Percentiles rank a stretch among this genome's conserved stretches.
phyloP scores from a whole-genome alignment of 1,140 invertebrate species.

The Drosophila pseudoananassae region DNA sequence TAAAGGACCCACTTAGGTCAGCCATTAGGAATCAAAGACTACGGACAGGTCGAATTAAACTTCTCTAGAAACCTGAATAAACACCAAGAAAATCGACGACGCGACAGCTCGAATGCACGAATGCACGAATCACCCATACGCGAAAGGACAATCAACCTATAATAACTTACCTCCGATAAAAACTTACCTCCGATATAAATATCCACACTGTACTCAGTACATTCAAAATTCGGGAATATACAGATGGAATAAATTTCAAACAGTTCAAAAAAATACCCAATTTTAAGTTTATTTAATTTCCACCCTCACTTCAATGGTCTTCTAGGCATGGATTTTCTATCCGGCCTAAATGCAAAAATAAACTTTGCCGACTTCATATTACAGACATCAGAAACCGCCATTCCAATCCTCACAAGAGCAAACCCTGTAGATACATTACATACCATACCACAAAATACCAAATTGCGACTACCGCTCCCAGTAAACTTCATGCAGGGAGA shows the following conservation, averaged over 20 bases:
- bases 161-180: constrained; percentile 4
- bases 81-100: constrained; percentile 13
- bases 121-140: neutral
- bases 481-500: constrained; percentile 26
- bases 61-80: constrained; percentile 29
- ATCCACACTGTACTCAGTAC: constrained; percentile 26
- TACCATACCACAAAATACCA: constrained; percentile 18
- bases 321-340: constrained; percentile 27
- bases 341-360: constrained; percentile 32
- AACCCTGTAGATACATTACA: constrained; percentile 34
- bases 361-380: constrained; percentile 12
- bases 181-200: constrained; percentile 22
- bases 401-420: constrained; percentile 30
- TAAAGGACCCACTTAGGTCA: constrained; percentile 25
- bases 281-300: constrained; percentile 16
- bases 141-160: neutral
- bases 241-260: constrained; percentile 21
- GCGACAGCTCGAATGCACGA: neutral
- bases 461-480: constrained; percentile 16
- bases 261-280: constrained; percentile 22
- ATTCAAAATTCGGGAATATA: constrained; percentile 37
- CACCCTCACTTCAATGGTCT: constrained; percentile 27
- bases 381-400: constrained; percentile 23
- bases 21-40: constrained; percentile 23
- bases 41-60: constrained; percentile 13